Evolutionary conservation across 2,888 invertebrate genomes (phyloP), one percentile per base, ranked within the genome.

Genomic region (Ophion obscuratus): DNA sequence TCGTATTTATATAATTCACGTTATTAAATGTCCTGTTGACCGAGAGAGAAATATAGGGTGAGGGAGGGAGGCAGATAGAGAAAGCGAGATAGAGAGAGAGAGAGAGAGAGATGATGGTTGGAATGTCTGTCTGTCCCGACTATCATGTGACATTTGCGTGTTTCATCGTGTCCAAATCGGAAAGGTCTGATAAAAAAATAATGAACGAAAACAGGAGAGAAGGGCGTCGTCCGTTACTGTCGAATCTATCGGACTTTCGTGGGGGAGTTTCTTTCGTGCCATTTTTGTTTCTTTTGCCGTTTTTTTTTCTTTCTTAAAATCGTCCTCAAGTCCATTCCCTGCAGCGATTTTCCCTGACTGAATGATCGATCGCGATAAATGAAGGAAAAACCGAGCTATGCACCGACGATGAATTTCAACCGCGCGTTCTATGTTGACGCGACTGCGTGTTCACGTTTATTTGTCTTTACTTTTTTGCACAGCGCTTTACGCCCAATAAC

Each of bases 61-160:
- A 88, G 79, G 83, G 71, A 61, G 53, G 81, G 47, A 81, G 61
- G 47, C n/a, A 53, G 84, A 81, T 84, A 86, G 86, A 87, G 82
- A 83, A 24, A 24, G 24, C 24, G 24, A 24, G 24, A 24, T 24
- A 24, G 24, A 64, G 61, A 53, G 44, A 62, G 85, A 88, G 85
- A 66, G 71, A 73, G 62, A 31, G 64, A 84, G 53, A 87, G 74
- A 82, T 84, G 78, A 84, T 84, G 91, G 91, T 90, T 94, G 94
- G 94, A 94, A 93, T 94, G 93, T 94, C 90, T 92, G 89, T 91
- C 89, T 91, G 89, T 92, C 90, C 80, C 89, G 89, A 89, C 88
- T 89, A 85, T 87, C 73, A 86, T 85, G 83, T 87, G 85, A 87
- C 78, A 85, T 87, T 83, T 71, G 76, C 86, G 79, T 85, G 84